Conservation (phyloP, 2,888 invertebrate species). For the Andrena trimmerana region DNA sequence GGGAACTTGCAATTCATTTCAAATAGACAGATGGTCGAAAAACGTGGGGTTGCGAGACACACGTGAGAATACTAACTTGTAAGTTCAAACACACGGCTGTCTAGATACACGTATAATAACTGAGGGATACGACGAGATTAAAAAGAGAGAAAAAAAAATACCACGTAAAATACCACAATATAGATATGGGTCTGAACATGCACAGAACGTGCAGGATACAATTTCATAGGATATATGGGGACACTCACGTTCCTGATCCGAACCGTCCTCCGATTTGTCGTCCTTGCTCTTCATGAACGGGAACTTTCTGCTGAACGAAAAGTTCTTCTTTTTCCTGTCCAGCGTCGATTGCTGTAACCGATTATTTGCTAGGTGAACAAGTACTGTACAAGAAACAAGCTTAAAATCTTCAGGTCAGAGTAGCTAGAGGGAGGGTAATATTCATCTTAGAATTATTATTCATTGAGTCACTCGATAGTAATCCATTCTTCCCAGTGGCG, state of each 20-base stretch:
- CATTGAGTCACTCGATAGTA: too few relatives aligned
- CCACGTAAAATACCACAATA: conserved; percentile 70
- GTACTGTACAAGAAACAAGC: not conserved
- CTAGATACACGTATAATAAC: conserved; percentile 53
- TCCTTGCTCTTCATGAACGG: conserved; percentile 99
- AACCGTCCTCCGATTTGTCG: conserved; percentile 98
- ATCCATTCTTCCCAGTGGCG: too few relatives aligned
- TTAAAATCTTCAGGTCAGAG: not conserved
- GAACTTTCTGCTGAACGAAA: conserved; percentile 99
- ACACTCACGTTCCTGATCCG: conserved; percentile 98
- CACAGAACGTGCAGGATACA: conserved; percentile 80
- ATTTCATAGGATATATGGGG: conserved; percentile 28
- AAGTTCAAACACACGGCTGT: conserved; percentile 42
- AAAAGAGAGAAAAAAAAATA: conserved; percentile 30
- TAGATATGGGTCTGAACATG: conserved; percentile 73
- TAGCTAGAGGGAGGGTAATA: not conserved
- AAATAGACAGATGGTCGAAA: conserved; percentile 9
- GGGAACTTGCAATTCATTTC: not conserved
- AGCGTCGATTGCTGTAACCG: conserved; percentile 93
- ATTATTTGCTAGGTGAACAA: conserved; percentile 23
- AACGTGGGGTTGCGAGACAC: conserved; percentile 23
- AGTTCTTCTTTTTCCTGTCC: conserved; percentile 98
- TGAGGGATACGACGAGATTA: conserved; percentile 62
- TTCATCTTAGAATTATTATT: not conserved
- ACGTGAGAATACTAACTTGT: conserved; percentile 23